Conservation (phyloP, 1,140 invertebrate species). For the Telenomus remus region DNA sequence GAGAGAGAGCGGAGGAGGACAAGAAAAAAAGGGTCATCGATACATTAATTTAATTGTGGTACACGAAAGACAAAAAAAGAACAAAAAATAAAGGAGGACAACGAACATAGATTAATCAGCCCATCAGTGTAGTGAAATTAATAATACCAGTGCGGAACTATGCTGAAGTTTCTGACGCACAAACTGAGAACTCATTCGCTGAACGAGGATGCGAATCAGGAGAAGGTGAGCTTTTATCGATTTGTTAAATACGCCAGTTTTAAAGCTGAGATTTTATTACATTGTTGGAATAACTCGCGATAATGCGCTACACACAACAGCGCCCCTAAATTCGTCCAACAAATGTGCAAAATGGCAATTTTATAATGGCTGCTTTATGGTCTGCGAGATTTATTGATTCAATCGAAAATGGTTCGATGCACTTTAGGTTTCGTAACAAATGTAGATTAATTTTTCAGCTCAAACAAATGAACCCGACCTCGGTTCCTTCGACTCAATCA, state of each 20-base stretch:
- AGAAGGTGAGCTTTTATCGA: constrained; percentile 76
- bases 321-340: neutral
- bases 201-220: constrained; percentile 84
- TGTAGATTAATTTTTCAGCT: no score
- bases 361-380: no score
- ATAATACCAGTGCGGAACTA: constrained; percentile 74
- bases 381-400: no score
- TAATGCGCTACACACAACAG: neutral
- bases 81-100: constrained; percentile 24
- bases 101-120: constrained; percentile 37
- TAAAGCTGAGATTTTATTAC: constrained; percentile 32
- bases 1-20: no score
- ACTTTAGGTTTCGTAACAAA: no score
- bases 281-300: constrained; percentile 9
- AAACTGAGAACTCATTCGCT: constrained; percentile 87
- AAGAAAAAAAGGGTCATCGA: constrained; percentile 3
- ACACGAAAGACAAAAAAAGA: no score
- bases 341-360: neutral
- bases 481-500: no score
- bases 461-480: no score
- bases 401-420: no score
- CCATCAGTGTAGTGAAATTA: constrained; percentile 35
- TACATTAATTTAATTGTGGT: constrained; percentile 5
- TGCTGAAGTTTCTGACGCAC: constrained; percentile 87
- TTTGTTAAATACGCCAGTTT: constrained; percentile 28